phyloP scores from a whole-genome alignment of 2,113 vertebrate genomes.

The Procavia capensis region DNA sequence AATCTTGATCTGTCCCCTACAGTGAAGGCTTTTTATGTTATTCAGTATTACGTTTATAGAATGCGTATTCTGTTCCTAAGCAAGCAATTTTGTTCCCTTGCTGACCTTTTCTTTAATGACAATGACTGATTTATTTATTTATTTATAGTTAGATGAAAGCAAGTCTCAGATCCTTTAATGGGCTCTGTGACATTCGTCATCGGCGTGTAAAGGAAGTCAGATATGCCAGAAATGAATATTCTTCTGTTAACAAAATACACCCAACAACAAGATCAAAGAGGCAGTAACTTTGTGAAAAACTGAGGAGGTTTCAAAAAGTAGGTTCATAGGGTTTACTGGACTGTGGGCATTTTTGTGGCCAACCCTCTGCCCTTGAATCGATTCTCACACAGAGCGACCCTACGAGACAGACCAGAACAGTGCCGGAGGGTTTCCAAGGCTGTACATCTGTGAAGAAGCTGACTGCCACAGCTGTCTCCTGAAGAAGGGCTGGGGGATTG shows the following conservation, averaged over 20 bases:
- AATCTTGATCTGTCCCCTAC: background rate
- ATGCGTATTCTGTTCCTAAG: conserved; percentile 5
- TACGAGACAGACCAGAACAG: too few species aligned
- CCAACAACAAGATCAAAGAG: conserved; percentile 38
- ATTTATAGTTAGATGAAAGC: background rate
- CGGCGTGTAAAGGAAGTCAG: background rate
- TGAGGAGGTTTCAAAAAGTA: conserved; percentile 45
- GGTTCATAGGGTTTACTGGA: conserved; percentile 15
- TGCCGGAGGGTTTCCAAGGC: too few species aligned
- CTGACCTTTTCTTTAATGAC: conserved; percentile 63
- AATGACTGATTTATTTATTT: background rate
- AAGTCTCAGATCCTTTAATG: conserved; percentile 47
- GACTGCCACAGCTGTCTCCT: too few species aligned
- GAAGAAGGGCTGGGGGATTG: too few species aligned
- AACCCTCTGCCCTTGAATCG: too few species aligned
- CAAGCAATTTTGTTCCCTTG: conserved; percentile 36
- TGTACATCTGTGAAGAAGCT: too few species aligned
- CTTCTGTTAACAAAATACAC: conserved; percentile 61
- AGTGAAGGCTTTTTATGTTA: background rate
- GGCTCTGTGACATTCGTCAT: background rate
- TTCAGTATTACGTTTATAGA: conserved; percentile 19
- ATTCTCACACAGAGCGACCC: too few species aligned
- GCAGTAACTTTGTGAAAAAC: conserved; percentile 35
- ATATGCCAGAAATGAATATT: conserved; percentile 41
- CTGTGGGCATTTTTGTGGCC: background rate